Conservation (phyloP, 2,888 invertebrate species). For the Craniophora ligustri region DNA sequence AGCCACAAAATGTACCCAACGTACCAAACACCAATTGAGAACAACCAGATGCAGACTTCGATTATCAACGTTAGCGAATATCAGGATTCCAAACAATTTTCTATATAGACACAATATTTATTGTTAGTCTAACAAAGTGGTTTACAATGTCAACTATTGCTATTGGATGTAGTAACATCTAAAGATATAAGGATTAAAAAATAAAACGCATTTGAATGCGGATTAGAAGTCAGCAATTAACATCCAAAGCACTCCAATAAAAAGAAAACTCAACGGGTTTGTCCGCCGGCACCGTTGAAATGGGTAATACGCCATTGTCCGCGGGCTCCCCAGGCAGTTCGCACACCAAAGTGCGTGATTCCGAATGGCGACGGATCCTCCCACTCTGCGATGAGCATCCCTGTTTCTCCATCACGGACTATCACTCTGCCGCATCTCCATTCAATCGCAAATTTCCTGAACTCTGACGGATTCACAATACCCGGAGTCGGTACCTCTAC, state of each 20-base stretch:
- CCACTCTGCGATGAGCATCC: conserved; percentile 89
- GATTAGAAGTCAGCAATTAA: conserved; percentile 68
- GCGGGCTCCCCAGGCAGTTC: conserved; percentile 90
- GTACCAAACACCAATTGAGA: conserved; percentile 70
- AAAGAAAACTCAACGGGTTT: conserved; percentile 78
- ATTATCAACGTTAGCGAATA: conserved; percentile 26
- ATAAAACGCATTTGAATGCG: conserved; percentile 30
- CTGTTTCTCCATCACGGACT: conserved; percentile 83
- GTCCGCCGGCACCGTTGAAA: conserved; percentile 67
- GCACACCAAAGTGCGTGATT: conserved; percentile 89
- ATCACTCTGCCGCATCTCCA: conserved; percentile 88
- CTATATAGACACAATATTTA: conserved; percentile 45
- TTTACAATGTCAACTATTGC: conserved; percentile 39
- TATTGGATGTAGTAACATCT: conserved; percentile 41
- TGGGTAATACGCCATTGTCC: conserved; percentile 89
- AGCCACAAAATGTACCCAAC: conserved; percentile 86
- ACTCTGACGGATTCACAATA: conserved; percentile 87
- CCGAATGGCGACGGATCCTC: conserved; percentile 89
- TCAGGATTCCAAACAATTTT: conserved; percentile 50
- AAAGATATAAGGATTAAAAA: conserved; percentile 27
- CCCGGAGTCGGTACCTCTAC: conserved; percentile 88
- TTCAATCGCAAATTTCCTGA: conserved; percentile 87
- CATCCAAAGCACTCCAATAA: conserved; percentile 67
- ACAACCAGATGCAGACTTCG: conserved; percentile 59
- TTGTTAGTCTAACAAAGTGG: conserved; percentile 49